Conservation (phyloP, 2,797 vertebrate species). For the Pteronotus mesoamericanus region DNA sequence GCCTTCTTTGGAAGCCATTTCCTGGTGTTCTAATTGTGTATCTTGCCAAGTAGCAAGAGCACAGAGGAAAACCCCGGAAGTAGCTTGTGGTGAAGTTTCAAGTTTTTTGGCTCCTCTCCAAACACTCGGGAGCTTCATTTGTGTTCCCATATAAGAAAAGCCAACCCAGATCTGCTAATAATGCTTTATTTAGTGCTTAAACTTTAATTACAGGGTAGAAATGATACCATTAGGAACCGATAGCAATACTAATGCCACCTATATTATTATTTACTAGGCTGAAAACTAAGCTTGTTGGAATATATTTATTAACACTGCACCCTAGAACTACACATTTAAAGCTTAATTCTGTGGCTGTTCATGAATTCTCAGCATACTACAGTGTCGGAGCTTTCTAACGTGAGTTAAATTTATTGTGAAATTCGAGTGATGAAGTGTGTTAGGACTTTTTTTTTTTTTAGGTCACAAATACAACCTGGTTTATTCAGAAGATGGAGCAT, state of each 20-base stretch:
- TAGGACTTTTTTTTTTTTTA: constrained; percentile 39
- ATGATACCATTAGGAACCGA: constrained; percentile 81
- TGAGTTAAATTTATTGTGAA: constrained; percentile 63
- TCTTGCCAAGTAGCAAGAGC: constrained; percentile 67
- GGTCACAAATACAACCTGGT: constrained; percentile 60
- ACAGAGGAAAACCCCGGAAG: constrained; percentile 68
- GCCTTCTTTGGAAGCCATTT: constrained; percentile 65
- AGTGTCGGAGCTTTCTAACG: constrained; percentile 67
- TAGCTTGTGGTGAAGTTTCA: constrained; percentile 79
- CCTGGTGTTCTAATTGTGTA: constrained; percentile 65
- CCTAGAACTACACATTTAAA: constrained; percentile 80
- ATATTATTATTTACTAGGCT: constrained; percentile 84
- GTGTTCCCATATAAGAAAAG: constrained; percentile 78
- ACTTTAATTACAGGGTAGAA: constrained; percentile 84
- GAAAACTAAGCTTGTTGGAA: constrained; percentile 81
- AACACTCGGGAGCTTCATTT: constrained; percentile 78
- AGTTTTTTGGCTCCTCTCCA: constrained; percentile 82
- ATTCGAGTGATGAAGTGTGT: constrained; percentile 35
- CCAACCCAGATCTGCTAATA: constrained; percentile 78
- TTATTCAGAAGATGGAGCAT: constrained; percentile 54
- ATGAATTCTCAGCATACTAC: constrained; percentile 72
- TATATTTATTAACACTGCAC: constrained; percentile 82
- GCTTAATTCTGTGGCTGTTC: constrained; percentile 79
- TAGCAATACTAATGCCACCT: constrained; percentile 82
- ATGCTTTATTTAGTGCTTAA: constrained; percentile 80